Percentiles rank a stretch among this genome's conserved stretches.
phyloP scores from a whole-genome alignment of 2,797 vertebrate species.

The Geotrypetes seraphini region DNA sequence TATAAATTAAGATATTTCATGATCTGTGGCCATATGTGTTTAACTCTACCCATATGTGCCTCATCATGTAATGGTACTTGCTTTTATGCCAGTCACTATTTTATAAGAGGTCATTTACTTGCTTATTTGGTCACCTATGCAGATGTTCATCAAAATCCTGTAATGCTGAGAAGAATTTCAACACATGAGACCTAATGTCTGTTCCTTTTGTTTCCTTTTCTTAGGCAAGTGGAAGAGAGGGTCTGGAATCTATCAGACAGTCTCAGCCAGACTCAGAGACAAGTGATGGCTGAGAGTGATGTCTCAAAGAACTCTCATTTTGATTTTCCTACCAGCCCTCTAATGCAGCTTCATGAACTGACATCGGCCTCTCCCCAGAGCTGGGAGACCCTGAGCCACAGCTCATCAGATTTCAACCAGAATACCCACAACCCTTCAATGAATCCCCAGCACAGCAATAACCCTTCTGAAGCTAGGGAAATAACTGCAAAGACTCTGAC shows the following conservation, averaged over 20 bases:
- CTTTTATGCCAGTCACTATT: too few relatives aligned
- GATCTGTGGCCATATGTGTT: too few relatives aligned
- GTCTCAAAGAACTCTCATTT: constrained; percentile 75
- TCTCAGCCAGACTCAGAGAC: constrained; percentile 74
- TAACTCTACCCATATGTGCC: too few relatives aligned
- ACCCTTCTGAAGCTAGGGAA: constrained; percentile 42
- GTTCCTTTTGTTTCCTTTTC: constrained; percentile 11
- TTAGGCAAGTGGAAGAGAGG: constrained; percentile 82
- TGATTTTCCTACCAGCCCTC: constrained; percentile 73
- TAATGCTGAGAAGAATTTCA: too few relatives aligned
- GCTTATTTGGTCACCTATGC: too few relatives aligned
- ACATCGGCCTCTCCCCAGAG: constrained; percentile 41
- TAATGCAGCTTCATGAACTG: constrained; percentile 72
- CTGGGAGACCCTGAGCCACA: constrained; percentile 57
- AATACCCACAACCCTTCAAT: constrained; percentile 52
- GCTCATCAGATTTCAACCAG: constrained; percentile 34
- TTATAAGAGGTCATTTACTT: too few relatives aligned
- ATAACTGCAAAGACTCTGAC: constrained; percentile 69
- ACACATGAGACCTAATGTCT: too few relatives aligned
- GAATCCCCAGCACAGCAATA: constrained; percentile 43
- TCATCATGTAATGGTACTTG: too few relatives aligned
- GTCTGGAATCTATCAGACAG: constrained; percentile 73
- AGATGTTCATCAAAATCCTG: too few relatives aligned
- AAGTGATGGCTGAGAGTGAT: constrained; percentile 57
- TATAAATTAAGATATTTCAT: too few relatives aligned